These are phyloP conservation scores for Andricus quercusramuli DNA, from an alignment of 2,888 invertebrate species.

Conservation along the genomic window DNA sequence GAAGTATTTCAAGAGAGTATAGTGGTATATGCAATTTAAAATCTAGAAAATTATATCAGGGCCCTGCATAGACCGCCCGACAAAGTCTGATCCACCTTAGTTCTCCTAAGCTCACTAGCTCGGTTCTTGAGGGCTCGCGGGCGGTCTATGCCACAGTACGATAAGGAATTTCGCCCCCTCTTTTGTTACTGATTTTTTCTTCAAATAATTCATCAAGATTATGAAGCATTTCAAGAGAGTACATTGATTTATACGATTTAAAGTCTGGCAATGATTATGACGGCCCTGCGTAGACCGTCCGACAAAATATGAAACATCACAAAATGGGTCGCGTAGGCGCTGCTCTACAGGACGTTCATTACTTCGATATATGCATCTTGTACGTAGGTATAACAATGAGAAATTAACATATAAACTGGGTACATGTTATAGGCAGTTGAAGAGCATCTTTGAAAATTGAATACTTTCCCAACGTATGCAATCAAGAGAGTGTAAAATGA, in stretches of 20 bases:
- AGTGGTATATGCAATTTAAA: slow-evolving; percentile 37
- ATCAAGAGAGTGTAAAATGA: neutral
- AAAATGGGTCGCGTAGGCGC: slow-evolving; percentile 30
- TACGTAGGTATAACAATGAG: slow-evolving; percentile 40
- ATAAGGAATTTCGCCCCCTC: slow-evolving; percentile 56
- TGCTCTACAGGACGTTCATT: slow-evolving; percentile 31
- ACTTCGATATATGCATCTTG: slow-evolving; percentile 19
- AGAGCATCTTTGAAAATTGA: slow-evolving; percentile 8
- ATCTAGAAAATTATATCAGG: neutral
- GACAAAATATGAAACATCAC: slow-evolving; percentile 13
- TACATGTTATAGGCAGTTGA: slow-evolving; percentile 32
- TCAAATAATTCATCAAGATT: neutral
- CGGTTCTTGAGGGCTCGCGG: slow-evolving; percentile 46
- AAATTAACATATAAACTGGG: slow-evolving; percentile 38
- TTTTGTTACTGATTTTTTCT: slow-evolving; percentile 46
- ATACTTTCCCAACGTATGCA: neutral
- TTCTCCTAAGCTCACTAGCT: slow-evolving; percentile 42
- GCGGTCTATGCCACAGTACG: slow-evolving; percentile 48
- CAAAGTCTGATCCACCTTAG: slow-evolving; percentile 48
- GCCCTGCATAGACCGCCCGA: slow-evolving; percentile 4
- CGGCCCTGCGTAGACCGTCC: neutral
- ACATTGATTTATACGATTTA: slow-evolving; percentile 38
- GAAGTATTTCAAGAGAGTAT: neutral
- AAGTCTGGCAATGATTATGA: slow-evolving; percentile 1
- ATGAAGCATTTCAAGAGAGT: neutral